These are phyloP conservation scores for Bruchidius siliquastri DNA, from an alignment of 2,888 invertebrate genomes.

Conservation along the genomic window DNA sequence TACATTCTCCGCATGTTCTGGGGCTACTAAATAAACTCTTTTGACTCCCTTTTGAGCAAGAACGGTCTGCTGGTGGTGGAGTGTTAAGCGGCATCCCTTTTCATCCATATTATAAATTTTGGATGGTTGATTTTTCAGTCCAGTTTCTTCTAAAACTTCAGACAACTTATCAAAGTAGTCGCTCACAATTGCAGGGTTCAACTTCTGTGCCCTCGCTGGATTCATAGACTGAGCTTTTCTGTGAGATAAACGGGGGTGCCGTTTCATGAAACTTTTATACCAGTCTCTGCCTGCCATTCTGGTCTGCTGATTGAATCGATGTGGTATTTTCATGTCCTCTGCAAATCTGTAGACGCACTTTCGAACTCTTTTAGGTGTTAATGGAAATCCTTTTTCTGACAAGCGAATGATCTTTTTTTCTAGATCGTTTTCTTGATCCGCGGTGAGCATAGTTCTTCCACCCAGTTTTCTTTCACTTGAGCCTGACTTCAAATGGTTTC, in stretches of 20 bases:
- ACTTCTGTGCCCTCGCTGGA: slow-evolving; percentile 27
- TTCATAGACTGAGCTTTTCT: slow-evolving; percentile 29
- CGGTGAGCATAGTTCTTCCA: background rate
- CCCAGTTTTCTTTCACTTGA: slow-evolving; percentile 9
- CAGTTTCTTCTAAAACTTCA: slow-evolving; percentile 1
- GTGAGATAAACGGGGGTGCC: background rate
- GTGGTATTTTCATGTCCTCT: background rate
- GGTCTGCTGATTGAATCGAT: background rate
- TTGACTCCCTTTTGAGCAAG: slow-evolving; percentile 31
- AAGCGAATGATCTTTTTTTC: background rate
- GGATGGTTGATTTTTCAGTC: slow-evolving; percentile 17
- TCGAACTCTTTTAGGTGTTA: background rate
- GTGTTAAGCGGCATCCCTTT: slow-evolving; percentile 28
- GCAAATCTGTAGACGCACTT: slow-evolving; percentile 2
- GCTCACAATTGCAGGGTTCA: slow-evolving; percentile 23
- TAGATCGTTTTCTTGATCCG: background rate
- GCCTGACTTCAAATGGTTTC: background rate
- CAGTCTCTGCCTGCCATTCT: slow-evolving; percentile 4
- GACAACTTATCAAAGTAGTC: slow-evolving; percentile 23
- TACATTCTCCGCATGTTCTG: slow-evolving; percentile 29
- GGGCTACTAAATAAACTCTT: slow-evolving; percentile 32
- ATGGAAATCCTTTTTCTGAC: background rate
- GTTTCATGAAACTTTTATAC: slow-evolving; percentile 6
- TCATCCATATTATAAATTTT: slow-evolving; percentile 32
- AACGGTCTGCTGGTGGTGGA: slow-evolving; percentile 32